Evolutionary conservation across 92 coral and sea anemone genomes (phyloP).

Genomic region (Zoanthus solanderi): DNA sequence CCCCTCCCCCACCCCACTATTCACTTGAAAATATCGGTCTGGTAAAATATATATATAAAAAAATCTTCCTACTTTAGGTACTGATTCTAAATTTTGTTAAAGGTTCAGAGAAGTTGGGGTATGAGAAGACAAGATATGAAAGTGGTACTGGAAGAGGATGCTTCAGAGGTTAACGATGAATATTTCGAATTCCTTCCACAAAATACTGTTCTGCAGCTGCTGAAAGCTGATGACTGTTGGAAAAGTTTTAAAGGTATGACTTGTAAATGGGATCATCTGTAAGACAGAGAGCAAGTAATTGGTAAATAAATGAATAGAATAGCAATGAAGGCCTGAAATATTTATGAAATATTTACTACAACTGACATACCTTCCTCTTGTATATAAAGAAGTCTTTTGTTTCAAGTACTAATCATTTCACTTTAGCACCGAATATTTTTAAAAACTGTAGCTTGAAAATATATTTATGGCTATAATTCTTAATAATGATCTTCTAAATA

Average conservation of each 20-base stretch:
- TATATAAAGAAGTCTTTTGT: slow-evolving; percentile 4
- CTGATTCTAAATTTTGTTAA: slow-evolving; percentile 19
- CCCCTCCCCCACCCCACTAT: too few species aligned
- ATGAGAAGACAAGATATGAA: slow-evolving; percentile 31
- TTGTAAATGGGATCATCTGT: slow-evolving; percentile 18
- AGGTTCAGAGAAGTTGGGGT: slow-evolving; percentile 29
- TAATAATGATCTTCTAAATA: slow-evolving; percentile 17
- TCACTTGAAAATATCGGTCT: slow-evolving; percentile 5
- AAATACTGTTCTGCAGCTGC: slow-evolving; percentile 55
- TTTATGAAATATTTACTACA: slow-evolving; percentile 15
- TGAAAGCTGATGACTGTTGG: slow-evolving; percentile 58
- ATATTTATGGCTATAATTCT: slow-evolving; percentile 5
- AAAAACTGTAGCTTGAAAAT: slow-evolving; percentile 13
- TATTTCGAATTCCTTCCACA: slow-evolving; percentile 58
- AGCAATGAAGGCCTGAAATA: slow-evolving; percentile 24
- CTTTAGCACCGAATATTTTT: not conserved
- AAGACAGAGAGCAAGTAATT: not conserved
- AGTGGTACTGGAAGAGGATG: slow-evolving; percentile 64
- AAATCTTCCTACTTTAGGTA: slow-evolving; percentile 16
- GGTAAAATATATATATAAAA: slow-evolving; percentile 5
- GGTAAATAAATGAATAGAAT: slow-evolving; percentile 20
- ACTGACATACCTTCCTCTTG: slow-evolving; percentile 25
- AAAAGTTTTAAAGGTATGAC: slow-evolving; percentile 30
- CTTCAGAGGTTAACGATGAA: slow-evolving; percentile 64
- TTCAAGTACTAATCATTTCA: slow-evolving; percentile 23